A percentile compares a stretch with the other conserved stretches of the same genome.
phyloP scores from a whole-genome alignment of 2,113 vertebrate species.

The Austrofundulus limnaeus region DNA sequence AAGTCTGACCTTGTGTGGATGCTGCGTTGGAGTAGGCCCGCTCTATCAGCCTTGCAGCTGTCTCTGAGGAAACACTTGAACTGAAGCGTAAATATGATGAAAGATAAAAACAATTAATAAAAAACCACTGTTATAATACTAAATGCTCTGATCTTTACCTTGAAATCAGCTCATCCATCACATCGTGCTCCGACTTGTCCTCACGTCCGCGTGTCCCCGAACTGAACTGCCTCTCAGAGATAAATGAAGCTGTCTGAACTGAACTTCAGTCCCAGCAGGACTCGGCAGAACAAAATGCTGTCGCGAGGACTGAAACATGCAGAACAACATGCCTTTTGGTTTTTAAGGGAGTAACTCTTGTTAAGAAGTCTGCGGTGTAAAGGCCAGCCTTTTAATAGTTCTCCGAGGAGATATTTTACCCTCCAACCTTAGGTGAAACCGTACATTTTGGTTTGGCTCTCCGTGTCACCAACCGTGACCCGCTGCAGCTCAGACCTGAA shows the following conservation, averaged over 20 bases:
- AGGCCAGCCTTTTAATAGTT: constrained; percentile 26
- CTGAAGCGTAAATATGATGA: constrained; percentile 1
- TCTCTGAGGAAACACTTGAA: constrained; percentile 6
- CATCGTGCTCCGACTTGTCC: constrained; percentile 41
- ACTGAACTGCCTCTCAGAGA: no score
- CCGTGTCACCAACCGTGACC: background rate
- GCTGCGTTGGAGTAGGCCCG: constrained; percentile 13
- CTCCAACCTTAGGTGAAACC: constrained; percentile 27
- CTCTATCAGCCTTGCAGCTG: constrained; percentile 24
- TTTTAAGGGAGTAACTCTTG: constrained; percentile 27
- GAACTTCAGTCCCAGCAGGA: constrained; percentile 4
- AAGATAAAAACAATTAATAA: no score
- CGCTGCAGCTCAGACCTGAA: background rate
- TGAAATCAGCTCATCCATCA: background rate
- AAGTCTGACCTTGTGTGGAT: constrained; percentile 43
- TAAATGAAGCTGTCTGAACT: no score
- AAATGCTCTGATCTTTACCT: background rate
- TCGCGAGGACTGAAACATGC: constrained; percentile 6
- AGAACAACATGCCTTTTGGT: constrained; percentile 30
- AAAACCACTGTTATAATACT: background rate
- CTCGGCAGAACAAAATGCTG: constrained; percentile 9
- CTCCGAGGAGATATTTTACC: constrained; percentile 53
- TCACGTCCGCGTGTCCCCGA: background rate
- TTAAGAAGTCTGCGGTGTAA: constrained; percentile 20
- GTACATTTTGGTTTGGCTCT: constrained; percentile 35